Evolutionary conservation across 1,140 invertebrate species (phyloP).

Genomic region (Epicauta chinensis): DNA sequence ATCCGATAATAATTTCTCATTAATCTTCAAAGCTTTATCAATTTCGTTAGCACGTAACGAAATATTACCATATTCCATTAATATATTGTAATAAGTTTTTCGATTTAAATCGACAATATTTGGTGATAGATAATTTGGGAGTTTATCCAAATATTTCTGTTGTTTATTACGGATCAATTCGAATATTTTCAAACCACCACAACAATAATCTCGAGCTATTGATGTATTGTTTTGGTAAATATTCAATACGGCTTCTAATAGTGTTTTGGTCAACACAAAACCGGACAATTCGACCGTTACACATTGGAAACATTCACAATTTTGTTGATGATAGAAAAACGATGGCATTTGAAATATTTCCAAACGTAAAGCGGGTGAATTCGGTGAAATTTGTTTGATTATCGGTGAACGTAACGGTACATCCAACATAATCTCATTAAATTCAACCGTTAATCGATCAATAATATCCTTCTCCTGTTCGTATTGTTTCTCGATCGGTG

Average conservation of each 20-base stretch:
- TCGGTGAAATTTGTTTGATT: constrained; percentile 3
- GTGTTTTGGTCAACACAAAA: constrained; percentile 10
- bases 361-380: constrained; percentile 11
- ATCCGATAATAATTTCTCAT: constrained; percentile 7
- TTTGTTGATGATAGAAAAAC: constrained; percentile 17
- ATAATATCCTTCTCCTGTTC: too few relatives aligned
- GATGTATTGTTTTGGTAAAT: constrained; percentile 9
- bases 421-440: constrained; percentile 14
- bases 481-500: too few relatives aligned
- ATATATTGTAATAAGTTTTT: constrained; percentile 14
- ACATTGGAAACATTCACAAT: constrained; percentile 23
- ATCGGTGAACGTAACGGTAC: neutral
- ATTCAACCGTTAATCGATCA: constrained; percentile 10
- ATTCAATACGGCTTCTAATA: constrained; percentile 9
- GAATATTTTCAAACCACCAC: constrained; percentile 7
- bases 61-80: constrained; percentile 15
- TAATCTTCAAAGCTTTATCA: constrained; percentile 14
- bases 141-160: constrained; percentile 1
- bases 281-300: constrained; percentile 15
- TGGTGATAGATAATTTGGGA: constrained; percentile 7
- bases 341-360: constrained; percentile 18
- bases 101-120: constrained; percentile 9
- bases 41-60: neutral
- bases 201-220: constrained; percentile 9
- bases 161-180: neutral